These are phyloP conservation scores for Chrysodeixis includens DNA, from an alignment of 2,888 invertebrate genomes.

Conservation along the genomic window DNA sequence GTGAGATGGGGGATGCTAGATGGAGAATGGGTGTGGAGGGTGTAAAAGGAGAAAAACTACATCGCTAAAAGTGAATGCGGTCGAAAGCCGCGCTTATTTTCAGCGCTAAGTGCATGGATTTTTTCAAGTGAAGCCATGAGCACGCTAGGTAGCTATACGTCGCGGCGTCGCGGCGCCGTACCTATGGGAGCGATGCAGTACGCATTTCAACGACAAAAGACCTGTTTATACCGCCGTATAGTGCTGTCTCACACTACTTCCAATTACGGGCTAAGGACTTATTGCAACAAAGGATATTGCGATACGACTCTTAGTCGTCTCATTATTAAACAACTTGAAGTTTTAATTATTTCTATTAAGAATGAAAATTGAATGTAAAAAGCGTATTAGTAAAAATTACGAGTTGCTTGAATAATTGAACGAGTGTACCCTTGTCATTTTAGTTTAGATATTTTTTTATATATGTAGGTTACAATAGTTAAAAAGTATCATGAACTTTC, in stretches of 20 bases:
- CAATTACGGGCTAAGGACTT: conserved; percentile 26
- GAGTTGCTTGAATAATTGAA: too few relatives aligned
- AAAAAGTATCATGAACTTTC: background rate
- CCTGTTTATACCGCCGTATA: conserved; percentile 34
- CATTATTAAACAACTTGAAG: background rate
- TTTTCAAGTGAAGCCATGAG: conserved; percentile 86
- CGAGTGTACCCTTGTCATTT: too few relatives aligned
- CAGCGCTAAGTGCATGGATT: conserved; percentile 88
- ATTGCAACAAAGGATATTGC: conserved; percentile 16
- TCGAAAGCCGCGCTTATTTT: conserved; percentile 89
- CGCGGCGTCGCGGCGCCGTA: conserved; percentile 35
- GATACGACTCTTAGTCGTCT: background rate
- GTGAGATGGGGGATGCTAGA: conserved; percentile 79
- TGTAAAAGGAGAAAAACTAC: conserved; percentile 89
- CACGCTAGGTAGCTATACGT: conserved; percentile 59
- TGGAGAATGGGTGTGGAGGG: conserved; percentile 86
- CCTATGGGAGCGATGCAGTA: conserved; percentile 31
- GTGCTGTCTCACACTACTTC: conserved; percentile 38
- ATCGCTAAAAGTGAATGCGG: conserved; percentile 89
- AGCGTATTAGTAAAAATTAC: too few relatives aligned
- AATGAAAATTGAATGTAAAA: too few relatives aligned
- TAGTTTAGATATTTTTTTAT: too few relatives aligned
- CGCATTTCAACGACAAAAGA: conserved; percentile 49
- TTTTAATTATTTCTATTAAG: too few relatives aligned
- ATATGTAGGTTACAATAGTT: too few relatives aligned